Base-by-base conservation (phyloP, 2,113 vertebrate genomes). In the Arvicanthis niloticus region DNA sequence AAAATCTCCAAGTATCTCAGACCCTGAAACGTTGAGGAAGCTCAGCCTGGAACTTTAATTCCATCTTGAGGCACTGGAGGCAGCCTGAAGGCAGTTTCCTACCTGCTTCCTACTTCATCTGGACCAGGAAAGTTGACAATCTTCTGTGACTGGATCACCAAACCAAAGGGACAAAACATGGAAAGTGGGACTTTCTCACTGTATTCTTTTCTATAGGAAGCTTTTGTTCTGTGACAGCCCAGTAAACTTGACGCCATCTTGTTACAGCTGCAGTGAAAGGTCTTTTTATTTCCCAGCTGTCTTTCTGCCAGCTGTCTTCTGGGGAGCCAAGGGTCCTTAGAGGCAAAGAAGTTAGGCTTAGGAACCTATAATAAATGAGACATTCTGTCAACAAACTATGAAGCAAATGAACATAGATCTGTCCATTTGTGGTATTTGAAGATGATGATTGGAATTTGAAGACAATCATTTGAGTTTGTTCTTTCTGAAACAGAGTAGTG, bases 201-300 rank as follows among this genome's bases (percentile, higher is more conserved):
- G 75, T 78, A 70, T 60, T 85, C 7, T 90, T 88, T 92, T 88
- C 84, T 70, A 21, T n/a, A 56, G 51, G 31, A 76, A 96, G 24
- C 0, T 7, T 89, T 68, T 58, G 15, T 87, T 62, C 53, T 94
- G 81, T 93, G 86, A 60, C 88, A 40, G 0, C 29, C 48, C n/a
- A 24, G 77, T 5, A 51, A 9, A 7, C 24, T 85, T 84, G 26
- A 67, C 0, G 12, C 42, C 29, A 87, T 8, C 29, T 76, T 76
- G 45, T n/a, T 40, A 26, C 22, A 76, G 1, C 42, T 88, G 62
- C 19, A 75, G 24, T 90, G 37, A 72, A 93, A 60, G 7, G 16
- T 11, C 34, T 90, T 40, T 68, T 12, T 51, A 95, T 88, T 77
- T 70, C 76, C 78, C 16, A 80, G 24, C 56, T 15, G 34, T n/a